Conservation (phyloP, 2,888 invertebrate genomes). For the Trachelus troglodyta region DNA sequence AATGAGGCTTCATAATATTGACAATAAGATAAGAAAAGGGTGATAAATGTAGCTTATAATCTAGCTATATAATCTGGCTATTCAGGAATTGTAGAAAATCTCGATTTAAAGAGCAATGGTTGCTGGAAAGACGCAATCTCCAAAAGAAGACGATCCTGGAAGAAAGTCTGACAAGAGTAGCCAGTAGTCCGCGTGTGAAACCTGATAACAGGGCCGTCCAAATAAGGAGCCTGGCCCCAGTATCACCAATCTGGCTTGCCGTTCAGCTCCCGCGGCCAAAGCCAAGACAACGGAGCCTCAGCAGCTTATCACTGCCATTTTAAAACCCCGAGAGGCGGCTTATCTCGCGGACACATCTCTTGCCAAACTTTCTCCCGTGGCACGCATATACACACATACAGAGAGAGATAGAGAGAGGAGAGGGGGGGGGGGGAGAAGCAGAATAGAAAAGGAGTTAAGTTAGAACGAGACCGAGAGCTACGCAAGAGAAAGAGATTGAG, state of each 20-base stretch:
- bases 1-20: background rate
- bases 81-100: background rate
- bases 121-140: background rate
- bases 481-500: conserved; percentile 17
- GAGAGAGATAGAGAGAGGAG: conserved; percentile 10
- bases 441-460: conserved; percentile 14
- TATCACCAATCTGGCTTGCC: background rate
- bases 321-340: conserved; percentile 56
- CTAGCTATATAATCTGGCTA: background rate
- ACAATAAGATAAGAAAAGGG: background rate
- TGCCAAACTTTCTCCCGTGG: conserved; percentile 64
- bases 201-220: conserved; percentile 65
- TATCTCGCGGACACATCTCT: conserved; percentile 65
- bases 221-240: conserved; percentile 59
- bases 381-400: conserved; percentile 39
- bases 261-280: conserved; percentile 8
- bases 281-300: conserved; percentile 20
- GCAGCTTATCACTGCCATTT: conserved; percentile 64
- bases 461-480: conserved; percentile 23
- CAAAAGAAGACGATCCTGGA: background rate
- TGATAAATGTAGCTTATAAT: background rate
- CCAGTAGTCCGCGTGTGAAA: conserved; percentile 58
- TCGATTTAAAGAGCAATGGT: background rate
- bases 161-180: conserved; percentile 33
- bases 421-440: background rate